Evolutionary conservation across 2,888 invertebrate genomes (phyloP).

Genomic region (Incurvaria masculella): DNA sequence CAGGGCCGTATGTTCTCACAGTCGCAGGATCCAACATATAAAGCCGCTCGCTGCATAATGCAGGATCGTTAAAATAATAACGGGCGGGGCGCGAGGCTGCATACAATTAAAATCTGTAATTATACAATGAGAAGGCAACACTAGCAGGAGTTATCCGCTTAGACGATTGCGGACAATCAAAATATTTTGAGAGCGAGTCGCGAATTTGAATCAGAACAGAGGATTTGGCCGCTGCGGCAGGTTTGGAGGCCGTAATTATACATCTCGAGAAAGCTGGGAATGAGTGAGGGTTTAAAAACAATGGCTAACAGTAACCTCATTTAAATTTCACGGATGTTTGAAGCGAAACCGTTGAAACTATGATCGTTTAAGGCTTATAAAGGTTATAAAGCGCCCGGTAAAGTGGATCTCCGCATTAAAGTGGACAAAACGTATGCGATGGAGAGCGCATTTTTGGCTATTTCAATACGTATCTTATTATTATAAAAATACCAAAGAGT

Average conservation of each 20-base stretch:
- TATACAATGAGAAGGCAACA: neutral
- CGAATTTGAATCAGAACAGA: neutral
- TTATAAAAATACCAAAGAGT: too few species aligned
- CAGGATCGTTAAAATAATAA: neutral
- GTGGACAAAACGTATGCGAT: too few species aligned
- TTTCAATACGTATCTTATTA: too few species aligned
- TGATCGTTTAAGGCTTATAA: too few species aligned
- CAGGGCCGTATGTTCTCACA: neutral
- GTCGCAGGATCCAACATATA: too few species aligned
- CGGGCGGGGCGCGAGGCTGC: neutral
- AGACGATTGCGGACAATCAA: neutral
- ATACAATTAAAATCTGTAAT: neutral
- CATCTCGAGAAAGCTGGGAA: neutral
- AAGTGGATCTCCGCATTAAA: too few species aligned
- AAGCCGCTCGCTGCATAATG: neutral
- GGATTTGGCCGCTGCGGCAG: neutral
- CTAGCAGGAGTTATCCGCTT: neutral
- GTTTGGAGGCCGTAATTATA: neutral
- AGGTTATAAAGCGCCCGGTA: too few species aligned
- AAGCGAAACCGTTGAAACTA: too few species aligned
- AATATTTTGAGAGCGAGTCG: neutral
- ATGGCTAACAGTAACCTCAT: neutral
- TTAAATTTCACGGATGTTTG: neutral
- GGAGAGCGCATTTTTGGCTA: too few species aligned
- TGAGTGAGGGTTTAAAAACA: neutral